Evolutionary conservation across 2,888 invertebrate genomes (phyloP), one percentile per base, ranked within the genome.

Genomic region (Spicauda simplicius): DNA sequence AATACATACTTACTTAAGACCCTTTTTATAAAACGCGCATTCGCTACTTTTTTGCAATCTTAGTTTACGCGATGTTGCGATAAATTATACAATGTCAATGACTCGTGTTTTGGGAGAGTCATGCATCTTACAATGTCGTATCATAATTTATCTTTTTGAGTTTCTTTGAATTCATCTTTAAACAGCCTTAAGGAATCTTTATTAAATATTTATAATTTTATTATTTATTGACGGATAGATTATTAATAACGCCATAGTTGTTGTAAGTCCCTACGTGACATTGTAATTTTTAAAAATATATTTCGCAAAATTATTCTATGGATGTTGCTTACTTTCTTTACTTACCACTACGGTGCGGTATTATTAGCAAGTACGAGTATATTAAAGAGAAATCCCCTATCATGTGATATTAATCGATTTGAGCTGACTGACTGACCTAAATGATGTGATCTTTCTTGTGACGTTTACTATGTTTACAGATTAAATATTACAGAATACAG

Each of bases 41-140:
- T 45, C 45, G 11, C 1, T n/a, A 45, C n/a, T 12, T 45, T 45
- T n/a, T n/a, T 45, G 5, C 7, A 50, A 6, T 50, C 50, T 50
- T 16, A 50, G 50, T 18, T 60, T 66, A 66, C 66, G 54, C 54
- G 18, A 66, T 55, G 66, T 66, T 59, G 55, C 55, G 55, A 60
- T 54, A 66, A 65, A 65, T 66, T 50, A 37, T 66, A 60, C 59
- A 59, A 60, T 60, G 66, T 66, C 66, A 66, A 60, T 66, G 66
- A 66, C 66, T 59, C 41, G 19, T 11, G 25, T 65, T 65, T 65
- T 54, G 53, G 37, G 41, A 57, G 50, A 16, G 25, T 41, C 50
- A 56, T 33, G 54, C 14, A 37, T 37, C 37, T 48, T 48, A n/a
- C n/a, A 45, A n/a, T 5, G 45, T 45, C 45, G 45, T 45, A n/a